These are phyloP conservation scores for Gymnorhina tibicen DNA, from an alignment of 2,113 vertebrate species.

Conservation along the genomic window DNA sequence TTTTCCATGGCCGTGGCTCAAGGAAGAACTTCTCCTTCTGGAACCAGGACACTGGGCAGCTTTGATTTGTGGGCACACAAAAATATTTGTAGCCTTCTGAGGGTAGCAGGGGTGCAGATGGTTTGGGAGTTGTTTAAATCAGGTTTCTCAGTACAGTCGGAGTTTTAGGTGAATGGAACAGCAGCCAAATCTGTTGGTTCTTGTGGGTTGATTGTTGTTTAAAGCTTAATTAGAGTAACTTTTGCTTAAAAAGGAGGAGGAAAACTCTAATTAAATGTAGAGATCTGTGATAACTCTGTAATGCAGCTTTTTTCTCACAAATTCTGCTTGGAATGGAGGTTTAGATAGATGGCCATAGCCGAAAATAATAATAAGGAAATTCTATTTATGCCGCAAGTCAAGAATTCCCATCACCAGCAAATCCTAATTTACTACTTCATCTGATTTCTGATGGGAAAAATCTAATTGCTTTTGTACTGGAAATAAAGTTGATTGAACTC, in stretches of 20 bases:
- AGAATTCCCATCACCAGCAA: constrained; percentile 48
- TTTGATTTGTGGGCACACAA: not conserved
- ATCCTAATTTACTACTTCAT: constrained; percentile 71
- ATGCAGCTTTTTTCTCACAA: constrained; percentile 22
- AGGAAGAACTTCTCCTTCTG: not conserved
- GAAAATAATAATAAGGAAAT: constrained; percentile 44
- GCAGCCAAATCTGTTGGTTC: not conserved
- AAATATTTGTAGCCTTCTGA: not conserved
- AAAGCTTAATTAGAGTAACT: constrained; percentile 9
- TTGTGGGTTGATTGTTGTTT: not conserved
- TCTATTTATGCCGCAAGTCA: constrained; percentile 55
- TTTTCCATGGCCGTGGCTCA: not conserved
- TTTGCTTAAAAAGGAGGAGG: not conserved
- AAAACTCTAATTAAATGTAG: not conserved
- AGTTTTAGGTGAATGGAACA: not conserved
- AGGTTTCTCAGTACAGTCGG: not conserved
- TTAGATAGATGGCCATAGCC: constrained; percentile 12
- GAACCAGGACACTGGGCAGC: not conserved
- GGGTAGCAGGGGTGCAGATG: not conserved
- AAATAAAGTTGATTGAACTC: constrained; percentile 77
- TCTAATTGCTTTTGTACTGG: constrained; percentile 61
- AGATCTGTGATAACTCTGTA: not conserved
- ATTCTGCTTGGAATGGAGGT: not conserved
- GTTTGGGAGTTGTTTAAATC: not conserved
- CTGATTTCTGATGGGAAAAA: constrained; percentile 72